Conservation (phyloP, 2,888 invertebrate species). For the Caenorhabditis wallacei region DNA sequence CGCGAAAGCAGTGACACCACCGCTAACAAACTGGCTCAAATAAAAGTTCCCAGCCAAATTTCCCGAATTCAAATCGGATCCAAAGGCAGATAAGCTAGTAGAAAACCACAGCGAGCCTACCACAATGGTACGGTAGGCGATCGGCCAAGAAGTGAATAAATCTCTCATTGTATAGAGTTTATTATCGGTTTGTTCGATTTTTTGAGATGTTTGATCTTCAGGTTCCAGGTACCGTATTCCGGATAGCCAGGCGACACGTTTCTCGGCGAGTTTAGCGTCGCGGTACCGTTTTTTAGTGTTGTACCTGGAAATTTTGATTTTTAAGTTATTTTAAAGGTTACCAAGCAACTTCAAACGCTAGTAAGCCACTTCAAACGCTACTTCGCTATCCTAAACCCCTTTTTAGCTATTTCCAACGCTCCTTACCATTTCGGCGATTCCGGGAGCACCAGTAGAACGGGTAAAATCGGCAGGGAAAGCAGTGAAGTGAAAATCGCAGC, state of each 20-base stretch:
- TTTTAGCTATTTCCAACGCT: no score
- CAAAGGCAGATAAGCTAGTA: constrained; percentile 71
- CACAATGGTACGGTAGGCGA: constrained; percentile 66
- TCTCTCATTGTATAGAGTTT: constrained; percentile 71
- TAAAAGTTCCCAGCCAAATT: constrained; percentile 73
- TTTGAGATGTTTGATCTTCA: constrained; percentile 12
- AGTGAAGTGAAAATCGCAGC: constrained; percentile 67
- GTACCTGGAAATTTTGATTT: constrained; percentile 40
- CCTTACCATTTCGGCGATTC: constrained; percentile 72
- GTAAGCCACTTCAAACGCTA: not conserved
- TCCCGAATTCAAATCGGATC: constrained; percentile 72
- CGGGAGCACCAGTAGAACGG: constrained; percentile 63
- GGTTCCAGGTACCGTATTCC: constrained; percentile 18
- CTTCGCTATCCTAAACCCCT: not conserved
- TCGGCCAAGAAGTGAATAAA: constrained; percentile 64
- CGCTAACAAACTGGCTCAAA: constrained; percentile 70
- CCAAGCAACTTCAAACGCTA: not conserved
- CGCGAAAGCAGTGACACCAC: constrained; percentile 67
- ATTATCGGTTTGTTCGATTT: constrained; percentile 40
- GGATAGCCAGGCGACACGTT: constrained; percentile 48
- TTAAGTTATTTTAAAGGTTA: not conserved
- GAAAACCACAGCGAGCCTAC: constrained; percentile 70
- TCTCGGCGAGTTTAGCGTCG: constrained; percentile 64
- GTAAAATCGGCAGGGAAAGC: constrained; percentile 62
- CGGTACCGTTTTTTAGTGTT: constrained; percentile 53